These are phyloP conservation scores for Nebria ingens DNA, from an alignment of 1,140 invertebrate genomes.

Conservation along the genomic window DNA sequence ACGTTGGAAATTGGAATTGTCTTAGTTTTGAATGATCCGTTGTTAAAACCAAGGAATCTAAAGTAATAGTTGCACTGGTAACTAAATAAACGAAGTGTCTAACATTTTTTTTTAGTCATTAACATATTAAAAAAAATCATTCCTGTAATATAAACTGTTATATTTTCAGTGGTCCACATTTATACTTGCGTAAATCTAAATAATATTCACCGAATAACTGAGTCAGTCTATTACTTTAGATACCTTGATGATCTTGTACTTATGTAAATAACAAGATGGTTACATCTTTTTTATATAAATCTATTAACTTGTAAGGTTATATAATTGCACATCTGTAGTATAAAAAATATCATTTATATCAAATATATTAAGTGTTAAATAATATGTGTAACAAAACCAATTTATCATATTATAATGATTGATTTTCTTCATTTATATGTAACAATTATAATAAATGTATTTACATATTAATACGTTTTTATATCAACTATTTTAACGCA, in stretches of 20 bases:
- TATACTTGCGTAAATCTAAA: no score
- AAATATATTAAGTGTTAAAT: constrained; percentile 1
- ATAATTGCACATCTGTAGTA: constrained; percentile 9
- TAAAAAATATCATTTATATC: neutral
- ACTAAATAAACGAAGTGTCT: no score
- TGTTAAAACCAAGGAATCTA: no score
- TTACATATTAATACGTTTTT: constrained; percentile 1
- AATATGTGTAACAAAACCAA: neutral
- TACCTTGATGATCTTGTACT: no score
- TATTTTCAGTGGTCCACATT: no score
- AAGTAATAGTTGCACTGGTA: no score
- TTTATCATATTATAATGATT: constrained; percentile 6
- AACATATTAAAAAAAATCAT: no score
- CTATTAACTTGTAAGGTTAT: neutral
- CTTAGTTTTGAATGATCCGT: neutral
- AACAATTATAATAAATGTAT: constrained; percentile 8
- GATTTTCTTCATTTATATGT: constrained; percentile 8
- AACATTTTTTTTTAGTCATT: no score
- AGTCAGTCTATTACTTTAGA: no score
- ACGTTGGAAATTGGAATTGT: neutral
- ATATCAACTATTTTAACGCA: no score
- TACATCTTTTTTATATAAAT: constrained; percentile 7
- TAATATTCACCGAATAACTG: no score
- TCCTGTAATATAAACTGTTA: no score
- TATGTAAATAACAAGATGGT: constrained; percentile 6